These are phyloP conservation scores for Oplegnathus fasciatus DNA, from an alignment of 2,113 vertebrate species.

Conservation along the genomic window DNA sequence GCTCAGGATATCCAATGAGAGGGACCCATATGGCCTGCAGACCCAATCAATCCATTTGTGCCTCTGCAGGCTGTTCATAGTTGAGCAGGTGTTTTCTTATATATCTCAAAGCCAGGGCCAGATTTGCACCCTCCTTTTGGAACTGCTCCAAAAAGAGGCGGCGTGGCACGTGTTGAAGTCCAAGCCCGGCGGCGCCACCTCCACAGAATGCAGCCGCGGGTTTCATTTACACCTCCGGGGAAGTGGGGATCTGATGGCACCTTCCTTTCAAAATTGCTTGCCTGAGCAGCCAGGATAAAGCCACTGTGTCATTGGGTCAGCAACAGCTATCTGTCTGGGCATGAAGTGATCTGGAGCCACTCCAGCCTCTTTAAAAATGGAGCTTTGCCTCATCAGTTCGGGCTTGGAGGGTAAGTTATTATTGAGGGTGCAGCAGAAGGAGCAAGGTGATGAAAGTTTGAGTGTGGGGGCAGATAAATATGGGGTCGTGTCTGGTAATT, in stretches of 20 bases:
- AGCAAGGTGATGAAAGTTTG: conserved; percentile 59
- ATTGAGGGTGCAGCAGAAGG: conserved; percentile 23
- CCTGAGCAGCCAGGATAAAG: conserved; percentile 52
- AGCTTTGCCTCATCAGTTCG: conserved; percentile 56
- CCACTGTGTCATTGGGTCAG: conserved; percentile 76
- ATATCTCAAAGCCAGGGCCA: conserved; percentile 39
- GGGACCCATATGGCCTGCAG: conserved; percentile 9
- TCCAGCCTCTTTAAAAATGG: conserved; percentile 68
- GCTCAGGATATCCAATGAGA: conserved; percentile 26
- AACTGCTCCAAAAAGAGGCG: conserved; percentile 40
- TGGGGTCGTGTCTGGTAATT: conserved; percentile 58
- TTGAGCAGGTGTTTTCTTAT: conserved; percentile 60
- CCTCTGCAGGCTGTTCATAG: conserved; percentile 45
- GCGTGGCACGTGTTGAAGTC: conserved; percentile 44
- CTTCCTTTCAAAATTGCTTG: conserved; percentile 49
- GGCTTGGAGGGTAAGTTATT: conserved; percentile 9
- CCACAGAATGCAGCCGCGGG: conserved; percentile 58
- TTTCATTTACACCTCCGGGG: conserved; percentile 69
- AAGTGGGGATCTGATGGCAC: conserved; percentile 45
- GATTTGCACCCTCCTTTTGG: conserved; percentile 64
- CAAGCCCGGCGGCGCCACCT: conserved; percentile 37
- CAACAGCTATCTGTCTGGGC: conserved; percentile 63
- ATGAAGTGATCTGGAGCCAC: conserved; percentile 61
- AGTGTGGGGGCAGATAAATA: conserved; percentile 65
- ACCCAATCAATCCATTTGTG: conserved; percentile 46